Evolutionary conservation across 2,113 vertebrate species (phyloP).

Genomic region (Mormyrus iriodes): DNA sequence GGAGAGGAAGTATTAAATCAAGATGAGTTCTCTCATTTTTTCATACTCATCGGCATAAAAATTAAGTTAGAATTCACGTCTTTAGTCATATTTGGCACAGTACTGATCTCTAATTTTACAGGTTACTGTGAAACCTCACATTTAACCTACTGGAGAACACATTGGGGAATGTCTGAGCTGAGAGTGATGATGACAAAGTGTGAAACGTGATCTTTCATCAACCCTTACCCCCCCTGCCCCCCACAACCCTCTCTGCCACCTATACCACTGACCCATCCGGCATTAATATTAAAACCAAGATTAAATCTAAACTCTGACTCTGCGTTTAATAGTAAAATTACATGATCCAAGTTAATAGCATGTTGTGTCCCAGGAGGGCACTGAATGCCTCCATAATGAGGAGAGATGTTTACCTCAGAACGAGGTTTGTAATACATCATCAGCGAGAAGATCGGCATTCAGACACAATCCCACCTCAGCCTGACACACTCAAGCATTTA

Average conservation of each 20-base stretch:
- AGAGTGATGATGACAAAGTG: background rate
- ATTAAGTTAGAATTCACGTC: background rate
- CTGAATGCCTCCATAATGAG: background rate
- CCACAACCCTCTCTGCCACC: background rate
- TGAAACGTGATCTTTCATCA: background rate
- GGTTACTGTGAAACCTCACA: background rate
- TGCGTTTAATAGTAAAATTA: background rate
- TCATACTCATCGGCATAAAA: background rate
- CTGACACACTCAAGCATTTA: background rate
- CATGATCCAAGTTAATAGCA: background rate
- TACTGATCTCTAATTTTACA: background rate
- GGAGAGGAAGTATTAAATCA: slow-evolving; percentile 2
- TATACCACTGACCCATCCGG: background rate
- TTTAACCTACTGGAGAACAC: background rate
- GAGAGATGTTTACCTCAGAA: background rate
- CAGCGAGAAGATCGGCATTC: background rate
- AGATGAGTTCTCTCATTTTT: background rate
- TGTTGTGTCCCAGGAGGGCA: background rate
- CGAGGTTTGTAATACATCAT: background rate
- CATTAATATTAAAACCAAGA: slow-evolving; percentile 11
- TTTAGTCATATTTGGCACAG: background rate
- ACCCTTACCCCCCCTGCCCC: too few relatives aligned
- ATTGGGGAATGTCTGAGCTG: background rate
- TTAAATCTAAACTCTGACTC: slow-evolving; percentile 2
- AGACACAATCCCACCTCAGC: background rate